Base-by-base conservation (phyloP, 2,113 vertebrate species). In the Vicugna pacos region DNA sequence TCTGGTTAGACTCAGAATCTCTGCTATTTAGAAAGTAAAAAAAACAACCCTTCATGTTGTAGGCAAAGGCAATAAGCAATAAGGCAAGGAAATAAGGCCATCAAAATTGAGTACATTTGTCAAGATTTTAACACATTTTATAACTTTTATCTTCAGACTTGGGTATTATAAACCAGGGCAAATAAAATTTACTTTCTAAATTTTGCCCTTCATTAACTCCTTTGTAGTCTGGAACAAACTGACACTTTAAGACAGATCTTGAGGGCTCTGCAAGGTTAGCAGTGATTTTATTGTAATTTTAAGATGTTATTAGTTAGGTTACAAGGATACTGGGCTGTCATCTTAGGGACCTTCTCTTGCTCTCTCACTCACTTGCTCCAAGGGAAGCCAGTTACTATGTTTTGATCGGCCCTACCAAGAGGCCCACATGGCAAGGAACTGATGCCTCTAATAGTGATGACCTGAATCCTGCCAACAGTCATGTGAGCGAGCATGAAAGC, bases 161-260 rank as follows among this genome's bases (percentile, higher is more conserved):
- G 75, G 32, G 22, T 75, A 62, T 84, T 94, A 79, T 62, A 96
- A 94, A 35, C 35, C 52, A 92, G 19, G 38, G 19, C 60, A 93
- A 96, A 89, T 84, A 91, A 94, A 88, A 93, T 83, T 83, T 30
- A 95, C 17, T 84, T 96, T 88, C 30, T 38, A 80, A 72, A 35
- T 42, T 91, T 94, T 88, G 62, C 56, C 38, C 20, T 91, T 93
- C 67, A 76, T 76, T 92, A 81, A n/a, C 46, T 89, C 22, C 24
- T 79, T 89, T 76, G 88, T 67, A 69, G 48, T 77, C 32, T 80
- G 19, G 22, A 84, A 79, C 5, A 96, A 84, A 76, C 28, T 42
- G 13, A 62, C 46, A 77, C 62, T 91, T 83, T 52, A 81, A 73
- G 60, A 91, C 60, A 95, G 22, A 91, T 80, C n/a, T 82, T 69